These are phyloP conservation scores for Neoarius graeffei DNA, from an alignment of 2,113 vertebrate species.

Conservation along the genomic window DNA sequence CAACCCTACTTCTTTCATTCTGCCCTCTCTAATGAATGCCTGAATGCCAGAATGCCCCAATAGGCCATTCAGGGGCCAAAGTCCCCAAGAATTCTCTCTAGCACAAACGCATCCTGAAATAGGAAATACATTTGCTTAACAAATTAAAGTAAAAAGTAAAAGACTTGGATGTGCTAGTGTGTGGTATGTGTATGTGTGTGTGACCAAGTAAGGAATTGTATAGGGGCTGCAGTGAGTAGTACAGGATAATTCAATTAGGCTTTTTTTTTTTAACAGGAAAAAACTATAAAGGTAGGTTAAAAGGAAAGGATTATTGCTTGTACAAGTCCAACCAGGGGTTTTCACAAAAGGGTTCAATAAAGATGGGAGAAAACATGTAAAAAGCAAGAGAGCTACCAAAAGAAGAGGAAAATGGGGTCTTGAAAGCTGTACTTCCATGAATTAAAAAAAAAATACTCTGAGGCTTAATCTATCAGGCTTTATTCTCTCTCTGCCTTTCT, in stretches of 20 bases:
- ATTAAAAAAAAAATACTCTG: slow-evolving; percentile 73
- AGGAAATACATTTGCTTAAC: slow-evolving; percentile 99
- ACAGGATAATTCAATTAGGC: slow-evolving; percentile 99
- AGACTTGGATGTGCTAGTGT: slow-evolving; percentile 65
- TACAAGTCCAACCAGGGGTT: slow-evolving; percentile 84
- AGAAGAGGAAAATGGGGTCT: slow-evolving; percentile 67
- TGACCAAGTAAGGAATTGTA: slow-evolving; percentile 61
- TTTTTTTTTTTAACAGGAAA: slow-evolving; percentile 72
- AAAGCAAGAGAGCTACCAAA: slow-evolving; percentile 77
- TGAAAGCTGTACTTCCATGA: slow-evolving; percentile 79
- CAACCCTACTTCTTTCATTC: slow-evolving; percentile 92
- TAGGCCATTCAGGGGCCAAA: slow-evolving; percentile 94
- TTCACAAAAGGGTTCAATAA: slow-evolving; percentile 86
- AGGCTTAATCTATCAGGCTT: slow-evolving; percentile 52
- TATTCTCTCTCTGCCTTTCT: slow-evolving; percentile 23
- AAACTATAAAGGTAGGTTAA: slow-evolving; percentile 82
- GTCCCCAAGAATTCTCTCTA: slow-evolving; percentile 85
- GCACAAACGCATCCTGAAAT: slow-evolving; percentile 94
- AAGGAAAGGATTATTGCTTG: slow-evolving; percentile 90
- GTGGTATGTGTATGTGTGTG: slow-evolving; percentile 53
- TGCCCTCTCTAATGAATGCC: slow-evolving; percentile 89
- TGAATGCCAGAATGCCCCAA: slow-evolving; percentile 95
- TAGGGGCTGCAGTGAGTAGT: slow-evolving; percentile 72
- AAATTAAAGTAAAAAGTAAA: slow-evolving; percentile 83
- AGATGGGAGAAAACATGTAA: slow-evolving; percentile 90